Base-by-base conservation (phyloP, 2,113 vertebrate species). In the Scomber scombrus region DNA sequence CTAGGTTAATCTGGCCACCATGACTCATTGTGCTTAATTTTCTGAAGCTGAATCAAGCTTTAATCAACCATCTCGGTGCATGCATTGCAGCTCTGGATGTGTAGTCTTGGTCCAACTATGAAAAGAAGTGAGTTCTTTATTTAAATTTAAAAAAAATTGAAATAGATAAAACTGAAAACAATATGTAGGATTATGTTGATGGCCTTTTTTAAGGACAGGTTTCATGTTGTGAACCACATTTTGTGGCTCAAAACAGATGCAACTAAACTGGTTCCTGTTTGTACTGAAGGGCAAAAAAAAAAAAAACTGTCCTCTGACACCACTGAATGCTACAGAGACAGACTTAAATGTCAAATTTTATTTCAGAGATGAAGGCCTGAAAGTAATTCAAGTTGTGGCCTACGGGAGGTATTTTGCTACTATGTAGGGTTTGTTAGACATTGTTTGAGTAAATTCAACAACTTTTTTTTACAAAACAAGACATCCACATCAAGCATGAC, bases 1-100 rank as follows among this genome's bases (percentile, higher is more conserved):
- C 7, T 40, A 40, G 34, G 34, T 40, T 40, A 11, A 55, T 55
- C 4, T 45, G 52, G 16, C 1, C 21, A 26, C 26, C 12, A 67
- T 23, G 11, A 46, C 12, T 60, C n/a, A 21, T 11, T 57, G 8
- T 6, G 40, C 5, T 55, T 26, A 74, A 8, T 15, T 29, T 46
- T 29, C 15, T 72, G 15, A 46, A 23, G 16, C 80, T 85, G 72
- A 79, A 79, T 82, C 49, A 71, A 57, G 31, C 71, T 70, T 82
- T 12, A 34, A 72, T 60, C 11, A n/a, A 84, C 46, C 68, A 61
- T 23, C 19, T 7, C 26, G 58, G 5, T 52, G 47, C 23, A 75
- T 58, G 64, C 49, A 67, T 6, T 1, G 47, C 16, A 69, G 19
- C 46, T 21, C 18, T 2, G 47, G 14, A 9, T 50, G 21, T 60